These are phyloP conservation scores for Enteromius argenteus DNA, from an alignment of 2,797 vertebrate species.

Conservation along the genomic window DNA sequence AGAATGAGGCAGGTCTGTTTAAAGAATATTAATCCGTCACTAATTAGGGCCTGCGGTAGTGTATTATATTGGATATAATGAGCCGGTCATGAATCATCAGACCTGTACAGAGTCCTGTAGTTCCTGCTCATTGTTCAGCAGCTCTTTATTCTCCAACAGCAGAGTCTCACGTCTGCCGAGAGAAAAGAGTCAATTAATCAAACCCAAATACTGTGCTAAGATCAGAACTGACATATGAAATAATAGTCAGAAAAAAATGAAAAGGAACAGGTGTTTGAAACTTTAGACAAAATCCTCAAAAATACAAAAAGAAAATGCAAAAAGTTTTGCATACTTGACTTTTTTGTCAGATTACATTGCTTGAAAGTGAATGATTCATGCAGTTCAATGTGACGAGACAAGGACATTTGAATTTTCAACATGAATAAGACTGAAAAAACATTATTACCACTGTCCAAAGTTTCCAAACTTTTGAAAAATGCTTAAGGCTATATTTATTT, in stretches of 20 bases:
- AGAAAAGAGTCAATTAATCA: background rate
- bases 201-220: background rate
- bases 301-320: background rate
- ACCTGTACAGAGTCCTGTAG: background rate
- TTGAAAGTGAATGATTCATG: background rate
- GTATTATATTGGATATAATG: background rate
- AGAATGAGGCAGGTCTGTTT: slow-evolving; percentile 36
- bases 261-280: background rate
- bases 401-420: background rate
- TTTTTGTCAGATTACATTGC: background rate
- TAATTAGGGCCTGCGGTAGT: slow-evolving; percentile 21
- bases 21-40: slow-evolving; percentile 23
- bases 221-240: background rate
- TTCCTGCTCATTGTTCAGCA: background rate
- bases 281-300: background rate
- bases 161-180: background rate
- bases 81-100: background rate
- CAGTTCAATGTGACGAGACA: no score
- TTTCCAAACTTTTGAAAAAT: background rate
- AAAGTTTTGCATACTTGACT: background rate
- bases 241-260: background rate
- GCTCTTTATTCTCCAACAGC: slow-evolving; percentile 8
- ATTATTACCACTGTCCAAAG: background rate
- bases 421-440: no score
- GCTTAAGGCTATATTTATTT: background rate